phyloP scores from a whole-genome alignment of 2,888 invertebrate species.

The Alsophila aescularia region DNA sequence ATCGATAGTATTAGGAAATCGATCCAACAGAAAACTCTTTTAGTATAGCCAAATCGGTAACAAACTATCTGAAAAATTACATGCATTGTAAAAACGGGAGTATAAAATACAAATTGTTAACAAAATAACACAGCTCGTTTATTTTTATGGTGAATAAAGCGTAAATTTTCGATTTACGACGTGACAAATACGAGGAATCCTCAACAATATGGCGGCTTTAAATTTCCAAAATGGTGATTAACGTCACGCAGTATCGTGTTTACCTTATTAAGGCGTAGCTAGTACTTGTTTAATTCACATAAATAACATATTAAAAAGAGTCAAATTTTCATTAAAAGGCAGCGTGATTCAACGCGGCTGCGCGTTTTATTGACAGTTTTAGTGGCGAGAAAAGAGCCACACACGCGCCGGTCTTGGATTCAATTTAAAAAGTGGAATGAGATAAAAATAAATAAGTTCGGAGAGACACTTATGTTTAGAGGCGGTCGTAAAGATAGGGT shows the following conservation, averaged over 20 bases:
- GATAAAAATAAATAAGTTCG: constrained; percentile 83
- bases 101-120: constrained; percentile 48
- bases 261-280: constrained; percentile 68
- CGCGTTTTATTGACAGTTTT: constrained; percentile 80
- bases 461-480: constrained; percentile 84
- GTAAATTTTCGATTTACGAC: constrained; percentile 67
- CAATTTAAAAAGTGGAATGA: constrained; percentile 84
- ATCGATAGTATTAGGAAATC: constrained; percentile 37
- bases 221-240: constrained; percentile 67
- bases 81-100: constrained; percentile 23
- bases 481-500: constrained; percentile 83
- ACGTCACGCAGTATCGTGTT: constrained; percentile 60
- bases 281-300: constrained; percentile 71
- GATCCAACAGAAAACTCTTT: constrained; percentile 19
- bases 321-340: constrained; percentile 78
- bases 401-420: constrained; percentile 79
- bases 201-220: constrained; percentile 61
- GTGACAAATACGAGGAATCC: constrained; percentile 66
- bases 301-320: constrained; percentile 72
- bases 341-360: constrained; percentile 65
- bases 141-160: constrained; percentile 53
- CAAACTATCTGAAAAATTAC: constrained; percentile 35
- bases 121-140: constrained; percentile 50
- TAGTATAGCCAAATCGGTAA: no score
- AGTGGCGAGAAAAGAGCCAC: constrained; percentile 73